Evolutionary conservation across 2,113 vertebrate species (phyloP), one percentile per base, ranked within the genome.

Genomic region (Oreamnos americanus): DNA sequence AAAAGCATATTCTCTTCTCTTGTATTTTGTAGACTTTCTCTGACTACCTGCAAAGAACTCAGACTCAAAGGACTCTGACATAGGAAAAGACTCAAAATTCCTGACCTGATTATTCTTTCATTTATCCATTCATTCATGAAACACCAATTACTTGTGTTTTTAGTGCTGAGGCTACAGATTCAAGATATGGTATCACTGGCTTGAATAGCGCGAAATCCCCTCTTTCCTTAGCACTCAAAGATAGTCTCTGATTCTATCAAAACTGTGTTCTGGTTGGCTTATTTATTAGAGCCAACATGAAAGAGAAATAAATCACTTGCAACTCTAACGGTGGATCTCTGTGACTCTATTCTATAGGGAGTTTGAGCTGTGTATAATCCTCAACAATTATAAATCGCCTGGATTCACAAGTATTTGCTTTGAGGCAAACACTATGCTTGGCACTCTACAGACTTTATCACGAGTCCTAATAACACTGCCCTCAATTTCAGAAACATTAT

Each of bases 21-120:
- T 85, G 43, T 36, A 58, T 92, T 94, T 93, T 96, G 19, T 26
- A 95, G 51, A 94, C 36, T 85, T 96, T 87, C 86, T 96, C 57
- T 89, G 30, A 79, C 53, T 49, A 94, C 47, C 74, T 82, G n/a
- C 62, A 87, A 92, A 97, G 74, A 15, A 95, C 79, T 91, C 71
- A 86, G 26, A 92, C 45, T 88, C 74, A 82, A 88, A 88, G 25
- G 58, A 55, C 39, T 51, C 53, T 94, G 62, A 86, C 36, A 83
- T 4, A 93, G 58, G 43, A 94, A 95, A 91, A 23, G 28, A 91
- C 16, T 94, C n/a, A 83, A 78, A 16, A 94, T 67, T 96, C 57
- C 74, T 84, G 30, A 91, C 45, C 47, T 94, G 39, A 64, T n/a
- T 15, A 39, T 87, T 83, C 64, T 94, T 95, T 92, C 26, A 47